These are phyloP conservation scores for Verasper variegatus DNA, from an alignment of 2,113 vertebrate species.

Conservation along the genomic window DNA sequence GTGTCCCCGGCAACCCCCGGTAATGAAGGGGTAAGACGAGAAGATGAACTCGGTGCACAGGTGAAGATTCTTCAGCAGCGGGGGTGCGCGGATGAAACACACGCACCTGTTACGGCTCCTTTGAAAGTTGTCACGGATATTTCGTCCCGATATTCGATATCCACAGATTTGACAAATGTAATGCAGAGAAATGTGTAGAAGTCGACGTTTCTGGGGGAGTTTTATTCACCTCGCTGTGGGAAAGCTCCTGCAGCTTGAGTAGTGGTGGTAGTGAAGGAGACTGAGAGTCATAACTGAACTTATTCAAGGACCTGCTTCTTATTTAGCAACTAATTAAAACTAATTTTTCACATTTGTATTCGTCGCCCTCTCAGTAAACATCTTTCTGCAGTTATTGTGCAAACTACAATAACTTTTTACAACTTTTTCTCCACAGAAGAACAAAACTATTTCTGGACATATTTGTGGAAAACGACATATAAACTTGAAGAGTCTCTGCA, in stretches of 20 bases:
- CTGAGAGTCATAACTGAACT: not conserved
- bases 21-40: conserved; percentile 38
- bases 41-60: conserved; percentile 54
- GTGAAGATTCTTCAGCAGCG: conserved; percentile 63
- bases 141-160: conserved; percentile 42
- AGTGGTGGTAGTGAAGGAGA: too few relatives aligned
- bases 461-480: not conserved
- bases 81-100: conserved; percentile 55
- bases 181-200: conserved; percentile 25
- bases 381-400: not conserved
- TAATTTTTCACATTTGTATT: not conserved
- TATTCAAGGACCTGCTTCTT: not conserved
- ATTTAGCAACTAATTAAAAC: not conserved
- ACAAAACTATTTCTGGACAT: not conserved
- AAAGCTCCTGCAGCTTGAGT: conserved; percentile 3
- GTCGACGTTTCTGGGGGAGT: not conserved
- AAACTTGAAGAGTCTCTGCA: not conserved
- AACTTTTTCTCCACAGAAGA: not conserved
- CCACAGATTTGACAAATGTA: conserved; percentile 25
- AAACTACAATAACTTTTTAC: too few relatives aligned
- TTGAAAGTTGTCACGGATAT: conserved; percentile 38
- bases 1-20: not conserved
- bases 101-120: conserved; percentile 31
- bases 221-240: conserved; percentile 11
- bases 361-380: too few relatives aligned